Evolutionary conservation across 2,888 invertebrate genomes (phyloP).

Genomic region (Brachyptera risi): DNA sequence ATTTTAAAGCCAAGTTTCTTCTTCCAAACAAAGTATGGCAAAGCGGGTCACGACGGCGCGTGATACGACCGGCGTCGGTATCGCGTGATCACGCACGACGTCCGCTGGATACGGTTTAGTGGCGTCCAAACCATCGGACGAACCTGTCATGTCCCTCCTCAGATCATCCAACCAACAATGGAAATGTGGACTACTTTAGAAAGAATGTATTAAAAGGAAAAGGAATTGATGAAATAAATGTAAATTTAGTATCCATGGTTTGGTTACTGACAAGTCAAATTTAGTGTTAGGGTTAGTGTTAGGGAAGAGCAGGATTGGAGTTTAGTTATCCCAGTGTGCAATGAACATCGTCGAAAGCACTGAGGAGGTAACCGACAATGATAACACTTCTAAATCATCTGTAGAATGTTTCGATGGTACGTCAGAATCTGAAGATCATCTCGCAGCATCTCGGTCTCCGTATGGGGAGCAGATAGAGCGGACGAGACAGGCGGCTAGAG

Average conservation of each 20-base stretch:
- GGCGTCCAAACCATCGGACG: not conserved
- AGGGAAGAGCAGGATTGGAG: not conserved
- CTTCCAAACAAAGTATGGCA: constrained; percentile 7
- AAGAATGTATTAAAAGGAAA: no score
- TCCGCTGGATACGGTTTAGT: not conserved
- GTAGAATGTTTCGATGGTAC: not conserved
- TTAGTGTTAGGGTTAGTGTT: no score
- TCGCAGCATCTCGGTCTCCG: no score
- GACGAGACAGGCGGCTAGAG: no score
- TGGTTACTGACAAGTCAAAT: no score
- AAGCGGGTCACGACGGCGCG: constrained; percentile 27
- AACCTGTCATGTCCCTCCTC: not conserved
- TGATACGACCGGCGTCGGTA: constrained; percentile 20
- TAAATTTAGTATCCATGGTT: no score
- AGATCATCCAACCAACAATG: constrained; percentile 1
- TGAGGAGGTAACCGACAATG: not conserved
- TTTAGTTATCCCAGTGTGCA: no score
- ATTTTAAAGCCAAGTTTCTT: not conserved
- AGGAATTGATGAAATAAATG: no score
- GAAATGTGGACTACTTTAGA: no score
- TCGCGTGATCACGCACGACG: constrained; percentile 25
- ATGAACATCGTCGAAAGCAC: not conserved
- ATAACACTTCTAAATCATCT: not conserved
- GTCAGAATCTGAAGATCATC: not conserved
- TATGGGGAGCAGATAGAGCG: no score